Evolutionary conservation across 2,888 invertebrate genomes (phyloP).

Genomic region (Andrena trimmerana): DNA sequence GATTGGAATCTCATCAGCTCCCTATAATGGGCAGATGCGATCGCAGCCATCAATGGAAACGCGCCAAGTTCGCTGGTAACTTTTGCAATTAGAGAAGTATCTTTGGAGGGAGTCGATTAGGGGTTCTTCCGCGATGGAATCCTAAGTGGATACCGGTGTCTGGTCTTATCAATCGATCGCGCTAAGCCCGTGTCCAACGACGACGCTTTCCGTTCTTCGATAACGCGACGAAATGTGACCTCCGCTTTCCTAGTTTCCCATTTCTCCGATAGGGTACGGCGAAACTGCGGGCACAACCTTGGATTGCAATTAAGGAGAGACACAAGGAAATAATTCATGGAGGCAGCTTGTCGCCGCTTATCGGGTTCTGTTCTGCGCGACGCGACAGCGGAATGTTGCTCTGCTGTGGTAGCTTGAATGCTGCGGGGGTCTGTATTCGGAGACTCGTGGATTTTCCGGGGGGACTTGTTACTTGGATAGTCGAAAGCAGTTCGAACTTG

Average conservation of each 20-base stretch:
- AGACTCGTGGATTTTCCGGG: not conserved
- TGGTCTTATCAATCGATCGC: constrained; percentile 73
- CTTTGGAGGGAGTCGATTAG: constrained; percentile 61
- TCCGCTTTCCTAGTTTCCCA: constrained; percentile 49
- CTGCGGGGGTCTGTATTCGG: not conserved
- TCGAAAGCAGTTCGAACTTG: not conserved
- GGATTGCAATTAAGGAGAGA: constrained; percentile 41
- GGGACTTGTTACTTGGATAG: not conserved
- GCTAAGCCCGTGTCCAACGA: constrained; percentile 53
- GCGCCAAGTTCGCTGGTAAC: constrained; percentile 36
- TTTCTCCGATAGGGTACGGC: constrained; percentile 49
- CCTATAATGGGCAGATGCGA: constrained; percentile 46
- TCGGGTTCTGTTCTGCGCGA: constrained; percentile 3
- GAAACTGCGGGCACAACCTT: constrained; percentile 29
- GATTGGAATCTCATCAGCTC: constrained; percentile 34
- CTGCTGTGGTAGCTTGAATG: not conserved
- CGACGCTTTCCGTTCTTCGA: constrained; percentile 53
- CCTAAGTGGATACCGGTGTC: constrained; percentile 77
- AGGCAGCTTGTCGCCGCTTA: not conserved
- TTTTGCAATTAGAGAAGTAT: constrained; percentile 64
- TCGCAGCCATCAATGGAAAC: constrained; percentile 56
- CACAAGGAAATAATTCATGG: not conserved
- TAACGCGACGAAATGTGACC: constrained; percentile 60
- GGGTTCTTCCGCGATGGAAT: constrained; percentile 41
- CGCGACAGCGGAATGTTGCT: not conserved